Evolutionary conservation across 2,888 invertebrate genomes (phyloP).

Genomic region (Diaprepes abbreviatus): DNA sequence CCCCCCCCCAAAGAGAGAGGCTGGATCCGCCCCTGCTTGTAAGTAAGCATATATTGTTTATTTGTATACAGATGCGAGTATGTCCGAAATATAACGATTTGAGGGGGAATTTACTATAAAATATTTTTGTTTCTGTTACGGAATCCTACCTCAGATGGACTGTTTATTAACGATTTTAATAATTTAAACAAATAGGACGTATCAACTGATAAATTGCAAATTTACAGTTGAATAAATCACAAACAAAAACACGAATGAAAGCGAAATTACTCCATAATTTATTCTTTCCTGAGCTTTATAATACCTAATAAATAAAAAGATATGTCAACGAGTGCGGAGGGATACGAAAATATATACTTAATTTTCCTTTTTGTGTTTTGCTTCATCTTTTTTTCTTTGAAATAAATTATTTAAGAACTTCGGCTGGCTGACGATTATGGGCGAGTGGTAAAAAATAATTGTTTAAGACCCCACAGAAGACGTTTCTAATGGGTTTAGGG

Average conservation of each 20-base stretch:
- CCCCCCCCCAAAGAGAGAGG: too few relatives aligned
- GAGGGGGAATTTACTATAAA: too few relatives aligned
- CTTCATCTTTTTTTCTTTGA: not conserved
- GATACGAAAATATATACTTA: not conserved
- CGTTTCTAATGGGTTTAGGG: not conserved
- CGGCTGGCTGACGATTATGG: not conserved
- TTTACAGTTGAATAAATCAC: not conserved
- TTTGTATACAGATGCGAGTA: too few relatives aligned
- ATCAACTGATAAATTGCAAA: too few relatives aligned
- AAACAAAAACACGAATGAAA: not conserved
- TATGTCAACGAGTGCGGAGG: not conserved
- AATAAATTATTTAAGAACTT: not conserved
- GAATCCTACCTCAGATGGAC: too few relatives aligned
- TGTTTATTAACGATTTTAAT: too few relatives aligned
- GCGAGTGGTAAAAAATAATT: not conserved
- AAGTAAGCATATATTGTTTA: too few relatives aligned
- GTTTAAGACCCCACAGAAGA: not conserved
- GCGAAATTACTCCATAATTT: not conserved
- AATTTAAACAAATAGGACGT: too few relatives aligned
- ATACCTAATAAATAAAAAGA: conserved; percentile 7
- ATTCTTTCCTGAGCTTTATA: not conserved
- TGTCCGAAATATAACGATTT: too few relatives aligned
- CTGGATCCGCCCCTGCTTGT: too few relatives aligned
- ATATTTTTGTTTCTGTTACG: too few relatives aligned
- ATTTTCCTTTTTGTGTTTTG: not conserved